phyloP scores from a whole-genome alignment of 2,888 invertebrate genomes.

The Hetaerina titia region DNA sequence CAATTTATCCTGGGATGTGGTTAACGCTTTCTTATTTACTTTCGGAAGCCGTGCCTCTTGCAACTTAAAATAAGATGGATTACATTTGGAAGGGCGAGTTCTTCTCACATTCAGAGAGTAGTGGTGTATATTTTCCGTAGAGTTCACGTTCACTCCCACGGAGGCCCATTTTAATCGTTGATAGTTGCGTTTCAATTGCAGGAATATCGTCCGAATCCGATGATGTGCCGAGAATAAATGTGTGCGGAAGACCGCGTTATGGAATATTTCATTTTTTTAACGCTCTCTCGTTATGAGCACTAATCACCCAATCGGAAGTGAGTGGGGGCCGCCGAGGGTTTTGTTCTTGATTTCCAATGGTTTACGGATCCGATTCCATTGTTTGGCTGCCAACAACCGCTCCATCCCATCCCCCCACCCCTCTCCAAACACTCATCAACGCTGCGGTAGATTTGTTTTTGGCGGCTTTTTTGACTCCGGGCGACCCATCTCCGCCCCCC shows the following conservation, averaged over 20 bases:
- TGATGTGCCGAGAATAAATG: background rate
- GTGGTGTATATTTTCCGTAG: too few species aligned
- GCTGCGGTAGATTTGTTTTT: conserved; percentile 5
- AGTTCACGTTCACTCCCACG: too few species aligned
- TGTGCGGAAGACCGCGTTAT: background rate
- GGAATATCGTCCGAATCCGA: too few species aligned
- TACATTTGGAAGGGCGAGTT: background rate
- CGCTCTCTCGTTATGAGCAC: conserved; percentile 19
- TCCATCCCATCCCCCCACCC: background rate
- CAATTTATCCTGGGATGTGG: background rate
- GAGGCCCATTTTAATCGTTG: too few species aligned
- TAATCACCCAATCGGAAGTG: background rate
- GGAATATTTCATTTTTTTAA: background rate
- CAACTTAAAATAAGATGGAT: background rate
- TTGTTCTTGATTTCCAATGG: background rate
- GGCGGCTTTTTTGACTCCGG: background rate
- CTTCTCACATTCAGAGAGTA: background rate
- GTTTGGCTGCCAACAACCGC: background rate
- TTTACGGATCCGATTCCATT: background rate
- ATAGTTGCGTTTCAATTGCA: too few species aligned
- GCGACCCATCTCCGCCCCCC: background rate
- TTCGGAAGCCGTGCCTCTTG: background rate
- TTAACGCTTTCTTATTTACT: background rate
- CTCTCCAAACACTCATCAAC: background rate
- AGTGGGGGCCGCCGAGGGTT: background rate